Conservation (phyloP, 2,113 vertebrate species). For the Paramisgurnus dabryanus region DNA sequence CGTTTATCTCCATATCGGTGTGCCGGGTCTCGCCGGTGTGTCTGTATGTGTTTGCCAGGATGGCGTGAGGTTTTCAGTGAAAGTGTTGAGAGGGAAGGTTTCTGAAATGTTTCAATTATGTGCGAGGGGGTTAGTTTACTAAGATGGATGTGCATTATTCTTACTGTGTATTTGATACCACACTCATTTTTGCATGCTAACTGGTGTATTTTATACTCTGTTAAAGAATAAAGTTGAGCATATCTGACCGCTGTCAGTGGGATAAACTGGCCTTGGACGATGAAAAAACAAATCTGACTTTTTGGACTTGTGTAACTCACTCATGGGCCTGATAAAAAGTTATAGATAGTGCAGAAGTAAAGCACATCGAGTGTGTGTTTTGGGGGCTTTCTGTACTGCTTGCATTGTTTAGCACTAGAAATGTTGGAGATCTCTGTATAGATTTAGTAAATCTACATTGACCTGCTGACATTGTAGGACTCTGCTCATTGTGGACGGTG, state of each 20-base stretch:
- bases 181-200: constrained; percentile 74
- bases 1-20: constrained; percentile 38
- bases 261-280: neutral
- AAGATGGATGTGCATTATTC: constrained; percentile 70
- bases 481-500: neutral
- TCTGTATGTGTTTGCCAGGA: neutral
- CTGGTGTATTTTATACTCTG: constrained; percentile 61
- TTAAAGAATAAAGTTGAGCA: constrained; percentile 45
- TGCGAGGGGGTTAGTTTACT: constrained; percentile 64
- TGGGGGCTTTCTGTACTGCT: neutral
- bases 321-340: neutral
- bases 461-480: neutral
- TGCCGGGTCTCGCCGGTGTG: constrained; percentile 3
- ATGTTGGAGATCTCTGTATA: neutral
- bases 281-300: neutral
- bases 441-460: neutral
- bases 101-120: neutral
- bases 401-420: neutral
- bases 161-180: constrained; percentile 75
- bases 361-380: neutral
- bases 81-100: neutral
- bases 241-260: constrained; percentile 37
- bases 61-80: neutral
- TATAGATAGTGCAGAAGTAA: neutral
- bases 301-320: constrained; percentile 18